A percentile compares a stretch with the other conserved stretches of the same genome.
Evolutionary conservation across 2,113 vertebrate species (phyloP).

Genomic region (Elachura formosa): DNA sequence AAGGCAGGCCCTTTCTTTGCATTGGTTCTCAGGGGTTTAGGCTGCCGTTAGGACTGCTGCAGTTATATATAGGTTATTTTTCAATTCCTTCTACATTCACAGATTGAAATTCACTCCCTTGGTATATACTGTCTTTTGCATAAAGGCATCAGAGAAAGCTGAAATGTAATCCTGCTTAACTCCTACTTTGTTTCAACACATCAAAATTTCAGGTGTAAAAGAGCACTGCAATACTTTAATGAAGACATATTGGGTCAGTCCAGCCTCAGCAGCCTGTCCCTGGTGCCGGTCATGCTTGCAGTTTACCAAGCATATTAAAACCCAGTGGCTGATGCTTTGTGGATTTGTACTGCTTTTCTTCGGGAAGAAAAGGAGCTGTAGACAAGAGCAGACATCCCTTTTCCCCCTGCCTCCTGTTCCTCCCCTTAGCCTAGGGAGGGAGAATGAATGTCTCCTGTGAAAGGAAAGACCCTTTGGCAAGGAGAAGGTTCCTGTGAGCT

Average conservation of each 20-base stretch:
- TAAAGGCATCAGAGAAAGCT: background rate
- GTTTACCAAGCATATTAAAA: background rate
- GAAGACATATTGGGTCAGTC: background rate
- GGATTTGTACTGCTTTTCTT: background rate
- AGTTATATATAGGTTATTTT: background rate
- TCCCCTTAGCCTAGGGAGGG: fast-evolving
- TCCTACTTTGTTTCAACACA: background rate
- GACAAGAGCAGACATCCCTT: background rate
- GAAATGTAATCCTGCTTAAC: background rate
- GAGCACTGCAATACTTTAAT: background rate
- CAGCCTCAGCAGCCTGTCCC: background rate
- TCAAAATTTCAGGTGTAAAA: background rate
- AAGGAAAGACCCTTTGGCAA: background rate
- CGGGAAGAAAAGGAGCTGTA: background rate
- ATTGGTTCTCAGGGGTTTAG: background rate
- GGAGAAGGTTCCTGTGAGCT: background rate
- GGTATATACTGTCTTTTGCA: background rate
- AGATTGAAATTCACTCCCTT: background rate
- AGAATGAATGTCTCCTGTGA: fast-evolving
- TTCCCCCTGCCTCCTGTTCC: background rate
- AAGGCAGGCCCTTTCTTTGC: background rate
- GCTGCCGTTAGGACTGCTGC: background rate
- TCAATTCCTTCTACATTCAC: background rate
- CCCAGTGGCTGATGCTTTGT: background rate
- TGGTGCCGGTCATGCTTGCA: background rate